Evolutionary conservation across 92 coral and sea anemone genomes (phyloP).

Genomic region (Phenganax marumi): DNA sequence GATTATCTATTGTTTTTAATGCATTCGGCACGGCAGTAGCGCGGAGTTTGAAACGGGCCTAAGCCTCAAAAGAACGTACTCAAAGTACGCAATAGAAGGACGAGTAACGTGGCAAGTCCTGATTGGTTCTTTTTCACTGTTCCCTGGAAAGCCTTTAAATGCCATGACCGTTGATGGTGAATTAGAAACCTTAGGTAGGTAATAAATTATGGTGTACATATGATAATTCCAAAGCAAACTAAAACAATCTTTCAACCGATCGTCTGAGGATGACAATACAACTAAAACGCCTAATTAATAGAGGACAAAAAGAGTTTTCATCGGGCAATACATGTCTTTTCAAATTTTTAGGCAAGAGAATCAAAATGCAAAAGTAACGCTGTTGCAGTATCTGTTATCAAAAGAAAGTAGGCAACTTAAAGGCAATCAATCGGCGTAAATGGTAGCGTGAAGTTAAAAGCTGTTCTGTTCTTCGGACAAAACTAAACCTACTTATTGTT

Average conservation of each 20-base stretch:
- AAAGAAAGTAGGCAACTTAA: slow-evolving; percentile 42
- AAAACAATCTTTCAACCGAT: slow-evolving; percentile 43
- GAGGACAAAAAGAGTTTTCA: slow-evolving; percentile 61
- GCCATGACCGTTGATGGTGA: slow-evolving; percentile 2
- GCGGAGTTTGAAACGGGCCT: no score
- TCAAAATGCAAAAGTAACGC: slow-evolving; percentile 49
- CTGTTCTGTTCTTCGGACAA: slow-evolving; percentile 47
- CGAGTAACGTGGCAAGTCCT: slow-evolving; percentile 36
- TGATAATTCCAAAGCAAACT: slow-evolving; percentile 54
- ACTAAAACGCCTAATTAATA: slow-evolving; percentile 43
- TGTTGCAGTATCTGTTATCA: slow-evolving; percentile 55
- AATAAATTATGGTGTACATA: slow-evolving; percentile 52
- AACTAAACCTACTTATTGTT: no score
- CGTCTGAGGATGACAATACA: slow-evolving; percentile 52
- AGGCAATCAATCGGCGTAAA: slow-evolving; percentile 45
- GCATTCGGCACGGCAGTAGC: no score
- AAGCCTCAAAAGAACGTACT: slow-evolving; percentile 47
- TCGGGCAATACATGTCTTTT: slow-evolving; percentile 44
- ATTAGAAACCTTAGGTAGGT: slow-evolving; percentile 50
- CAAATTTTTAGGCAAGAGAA: slow-evolving; percentile 49
- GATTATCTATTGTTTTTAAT: no score
- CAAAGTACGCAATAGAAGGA: slow-evolving; percentile 27
- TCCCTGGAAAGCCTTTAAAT: slow-evolving; percentile 42
- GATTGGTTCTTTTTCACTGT: slow-evolving; percentile 36
- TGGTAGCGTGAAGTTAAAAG: slow-evolving; percentile 58